These are phyloP conservation scores for Agrotis segetum DNA, from an alignment of 2,888 invertebrate species.

Conservation along the genomic window DNA sequence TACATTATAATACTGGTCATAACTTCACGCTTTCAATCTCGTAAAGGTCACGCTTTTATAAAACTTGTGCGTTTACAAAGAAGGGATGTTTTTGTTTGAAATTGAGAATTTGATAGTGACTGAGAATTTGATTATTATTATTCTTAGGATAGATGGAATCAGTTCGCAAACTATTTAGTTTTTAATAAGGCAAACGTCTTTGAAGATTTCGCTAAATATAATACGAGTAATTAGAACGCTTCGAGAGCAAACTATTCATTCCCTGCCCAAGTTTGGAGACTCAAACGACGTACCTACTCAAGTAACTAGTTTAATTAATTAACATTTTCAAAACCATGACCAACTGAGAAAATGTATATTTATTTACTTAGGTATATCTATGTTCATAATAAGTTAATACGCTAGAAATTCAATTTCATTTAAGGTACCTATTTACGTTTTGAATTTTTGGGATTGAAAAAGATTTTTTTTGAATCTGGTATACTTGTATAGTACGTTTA, in stretches of 20 bases:
- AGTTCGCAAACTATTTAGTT: not conserved
- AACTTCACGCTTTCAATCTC: slow-evolving; percentile 13
- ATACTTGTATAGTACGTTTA: slow-evolving; percentile 5
- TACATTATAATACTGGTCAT: slow-evolving; percentile 29
- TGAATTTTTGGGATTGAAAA: not conserved
- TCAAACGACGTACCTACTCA: not conserved
- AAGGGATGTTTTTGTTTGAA: not conserved
- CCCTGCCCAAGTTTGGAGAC: not conserved
- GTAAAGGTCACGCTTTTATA: not conserved
- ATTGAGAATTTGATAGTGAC: not conserved
- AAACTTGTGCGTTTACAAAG: not conserved
- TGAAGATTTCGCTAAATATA: not conserved
- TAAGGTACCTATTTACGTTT: not conserved
- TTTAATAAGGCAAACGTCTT: not conserved
- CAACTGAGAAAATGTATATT: not conserved
- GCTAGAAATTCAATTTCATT: too few species aligned
- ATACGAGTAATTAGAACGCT: not conserved
- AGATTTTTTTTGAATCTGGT: slow-evolving; percentile 15
- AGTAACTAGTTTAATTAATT: not conserved
- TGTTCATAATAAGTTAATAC: too few species aligned
- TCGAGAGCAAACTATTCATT: not conserved
- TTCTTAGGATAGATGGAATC: not conserved
- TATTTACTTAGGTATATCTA: too few species aligned
- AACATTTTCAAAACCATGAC: not conserved
- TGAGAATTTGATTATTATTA: not conserved